Conservation (phyloP, 2,797 vertebrate species). For the Sebastes trivittatus region DNA sequence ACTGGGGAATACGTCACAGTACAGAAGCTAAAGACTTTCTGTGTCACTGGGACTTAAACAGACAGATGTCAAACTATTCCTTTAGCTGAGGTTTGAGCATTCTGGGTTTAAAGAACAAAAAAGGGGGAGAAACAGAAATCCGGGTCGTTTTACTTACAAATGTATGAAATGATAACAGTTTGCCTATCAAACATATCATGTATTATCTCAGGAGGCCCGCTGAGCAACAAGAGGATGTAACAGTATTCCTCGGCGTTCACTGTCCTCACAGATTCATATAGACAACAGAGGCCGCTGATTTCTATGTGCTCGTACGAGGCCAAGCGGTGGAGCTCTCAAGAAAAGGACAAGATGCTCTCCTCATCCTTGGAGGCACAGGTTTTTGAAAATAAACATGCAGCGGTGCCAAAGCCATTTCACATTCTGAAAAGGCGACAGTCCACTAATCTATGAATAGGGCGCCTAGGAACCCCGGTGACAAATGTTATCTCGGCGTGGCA, state of each 20-base stretch:
- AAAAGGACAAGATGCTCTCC: conserved; percentile 79
- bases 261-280: conserved; percentile 48
- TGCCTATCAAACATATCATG: conserved; percentile 19
- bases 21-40: not conserved
- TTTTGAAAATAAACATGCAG: conserved; percentile 83
- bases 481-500: conserved; percentile 88
- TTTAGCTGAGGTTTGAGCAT: not conserved
- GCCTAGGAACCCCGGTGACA: conserved; percentile 84
- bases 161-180: not conserved
- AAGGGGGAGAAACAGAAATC: not conserved
- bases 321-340: conserved; percentile 69
- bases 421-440: conserved; percentile 85
- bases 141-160: not conserved
- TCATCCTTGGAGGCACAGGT: conserved; percentile 75
- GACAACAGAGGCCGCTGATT: conserved; percentile 73
- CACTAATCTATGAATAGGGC: conserved; percentile 88
- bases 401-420: conserved; percentile 86
- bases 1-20: not conserved
- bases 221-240: conserved; percentile 34
- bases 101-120: not conserved
- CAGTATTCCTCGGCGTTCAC: conserved; percentile 32
- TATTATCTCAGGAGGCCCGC: conserved; percentile 43
- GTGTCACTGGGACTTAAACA: no score
- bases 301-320: conserved; percentile 53
- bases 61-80: not conserved